phyloP scores from a whole-genome alignment of 1,140 invertebrate species.

The Micrasema longulum region DNA sequence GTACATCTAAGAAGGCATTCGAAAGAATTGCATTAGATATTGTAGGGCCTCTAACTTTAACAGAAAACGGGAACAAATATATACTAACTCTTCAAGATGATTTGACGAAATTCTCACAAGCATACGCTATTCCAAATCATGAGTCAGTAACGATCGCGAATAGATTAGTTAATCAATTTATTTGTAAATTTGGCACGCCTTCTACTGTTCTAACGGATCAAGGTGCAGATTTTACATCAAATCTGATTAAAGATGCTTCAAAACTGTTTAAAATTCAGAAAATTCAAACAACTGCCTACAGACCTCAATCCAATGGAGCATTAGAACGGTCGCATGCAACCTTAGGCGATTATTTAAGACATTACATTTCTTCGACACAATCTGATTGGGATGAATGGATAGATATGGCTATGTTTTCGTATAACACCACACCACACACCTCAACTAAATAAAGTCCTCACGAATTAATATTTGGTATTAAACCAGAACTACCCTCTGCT shows the following conservation, averaged over 20 bases:
- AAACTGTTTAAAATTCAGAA: constrained; percentile 52
- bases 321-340: background rate
- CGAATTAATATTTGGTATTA: constrained; percentile 57
- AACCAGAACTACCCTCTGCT: constrained; percentile 51
- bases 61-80: constrained; percentile 52
- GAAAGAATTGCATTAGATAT: constrained; percentile 53
- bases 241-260: constrained; percentile 32
- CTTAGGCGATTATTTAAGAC: constrained; percentile 1
- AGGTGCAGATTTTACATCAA: constrained; percentile 4
- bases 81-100: constrained; percentile 59
- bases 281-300: background rate
- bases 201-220: background rate
- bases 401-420: constrained; percentile 9
- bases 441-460: constrained; percentile 56
- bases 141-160: constrained; percentile 56
- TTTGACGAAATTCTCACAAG: constrained; percentile 57
- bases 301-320: background rate
- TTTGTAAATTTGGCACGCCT: constrained; percentile 3
- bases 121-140: constrained; percentile 55
- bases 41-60: constrained; percentile 56
- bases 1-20: constrained; percentile 48
- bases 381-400: constrained; percentile 29
- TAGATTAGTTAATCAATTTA: background rate
- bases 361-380: constrained; percentile 41
- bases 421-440: constrained; percentile 39